A percentile compares a stretch with the other conserved stretches of the same genome.
Evolutionary conservation across 2,113 vertebrate species (phyloP).

Genomic region (Vidua chalybeata): DNA sequence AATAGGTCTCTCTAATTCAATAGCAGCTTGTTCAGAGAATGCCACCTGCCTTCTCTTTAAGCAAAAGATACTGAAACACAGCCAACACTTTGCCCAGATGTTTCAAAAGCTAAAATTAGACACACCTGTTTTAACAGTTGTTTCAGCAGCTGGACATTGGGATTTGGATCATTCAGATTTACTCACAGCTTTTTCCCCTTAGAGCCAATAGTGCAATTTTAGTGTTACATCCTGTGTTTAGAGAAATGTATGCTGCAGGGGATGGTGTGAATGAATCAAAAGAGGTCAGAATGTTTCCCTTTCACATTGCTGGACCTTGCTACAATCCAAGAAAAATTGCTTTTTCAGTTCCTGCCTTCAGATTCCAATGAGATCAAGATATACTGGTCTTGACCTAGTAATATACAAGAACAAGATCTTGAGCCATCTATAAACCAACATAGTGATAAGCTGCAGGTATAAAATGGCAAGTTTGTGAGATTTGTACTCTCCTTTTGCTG

Average conservation of each 20-base stretch:
- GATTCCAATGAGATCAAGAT: neutral
- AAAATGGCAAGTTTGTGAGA: neutral
- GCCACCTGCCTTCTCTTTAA: constrained; percentile 52
- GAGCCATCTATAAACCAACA: neutral
- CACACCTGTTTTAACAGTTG: constrained; percentile 33
- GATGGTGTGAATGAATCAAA: neutral
- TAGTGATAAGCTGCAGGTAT: neutral
- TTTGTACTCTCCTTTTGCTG: neutral
- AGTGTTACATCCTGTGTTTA: neutral
- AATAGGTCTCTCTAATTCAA: constrained; percentile 53
- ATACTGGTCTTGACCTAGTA: neutral
- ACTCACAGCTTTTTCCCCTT: neutral
- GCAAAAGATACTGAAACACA: neutral
- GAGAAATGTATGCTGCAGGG: constrained; percentile 33
- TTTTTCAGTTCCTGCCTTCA: neutral
- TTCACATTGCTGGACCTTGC: neutral
- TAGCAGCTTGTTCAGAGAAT: constrained; percentile 32
- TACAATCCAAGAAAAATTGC: neutral
- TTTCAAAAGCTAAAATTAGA: constrained; percentile 44
- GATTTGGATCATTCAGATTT: constrained; percentile 17
- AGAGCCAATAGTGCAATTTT: neutral
- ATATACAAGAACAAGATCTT: neutral
- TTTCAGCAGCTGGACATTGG: constrained; percentile 25
- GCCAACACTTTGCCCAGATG: neutral
- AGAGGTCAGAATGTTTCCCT: neutral